Evolutionary conservation across 2,888 invertebrate genomes (phyloP).

Genomic region (Gari tellinella): DNA sequence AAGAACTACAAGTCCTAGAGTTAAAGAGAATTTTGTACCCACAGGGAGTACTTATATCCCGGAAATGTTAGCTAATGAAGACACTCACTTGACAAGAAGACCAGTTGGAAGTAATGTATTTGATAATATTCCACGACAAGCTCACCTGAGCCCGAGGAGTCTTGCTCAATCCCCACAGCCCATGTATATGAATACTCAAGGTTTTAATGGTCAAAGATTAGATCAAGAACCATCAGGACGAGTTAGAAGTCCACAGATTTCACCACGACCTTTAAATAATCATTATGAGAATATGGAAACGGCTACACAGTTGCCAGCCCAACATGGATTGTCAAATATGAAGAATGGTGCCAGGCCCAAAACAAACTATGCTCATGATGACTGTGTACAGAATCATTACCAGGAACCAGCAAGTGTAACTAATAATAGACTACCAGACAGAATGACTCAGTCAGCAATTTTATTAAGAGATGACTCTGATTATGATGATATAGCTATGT

Average conservation of each 20-base stretch:
- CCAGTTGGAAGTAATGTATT: background rate
- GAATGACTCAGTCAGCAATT: constrained; percentile 56
- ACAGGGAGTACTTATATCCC: constrained; percentile 37
- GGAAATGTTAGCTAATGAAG: constrained; percentile 47
- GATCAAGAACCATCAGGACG: too few relatives aligned
- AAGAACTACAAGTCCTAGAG: constrained; percentile 14
- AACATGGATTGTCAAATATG: too few relatives aligned
- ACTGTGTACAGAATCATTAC: background rate
- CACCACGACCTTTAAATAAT: too few relatives aligned
- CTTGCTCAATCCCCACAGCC: too few relatives aligned
- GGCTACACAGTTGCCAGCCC: too few relatives aligned
- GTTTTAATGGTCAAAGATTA: too few relatives aligned
- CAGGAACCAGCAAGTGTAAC: constrained; percentile 1
- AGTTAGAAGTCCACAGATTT: constrained; percentile 1
- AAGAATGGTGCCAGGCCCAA: constrained; percentile 27
- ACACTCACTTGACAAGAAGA: background rate
- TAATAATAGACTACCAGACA: constrained; percentile 14
- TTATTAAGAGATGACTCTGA: constrained; percentile 8
- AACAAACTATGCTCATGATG: constrained; percentile 1
- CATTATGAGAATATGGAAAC: too few relatives aligned
- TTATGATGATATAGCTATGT: constrained; percentile 5
- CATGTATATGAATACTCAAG: too few relatives aligned
- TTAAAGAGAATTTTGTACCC: constrained; percentile 26
- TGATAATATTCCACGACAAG: background rate
- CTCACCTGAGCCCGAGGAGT: background rate